A percentile compares a stretch with the other conserved stretches of the same genome.
phyloP scores from a whole-genome alignment of 2,797 vertebrate species.

The Melanotaenia parkinsoni region DNA sequence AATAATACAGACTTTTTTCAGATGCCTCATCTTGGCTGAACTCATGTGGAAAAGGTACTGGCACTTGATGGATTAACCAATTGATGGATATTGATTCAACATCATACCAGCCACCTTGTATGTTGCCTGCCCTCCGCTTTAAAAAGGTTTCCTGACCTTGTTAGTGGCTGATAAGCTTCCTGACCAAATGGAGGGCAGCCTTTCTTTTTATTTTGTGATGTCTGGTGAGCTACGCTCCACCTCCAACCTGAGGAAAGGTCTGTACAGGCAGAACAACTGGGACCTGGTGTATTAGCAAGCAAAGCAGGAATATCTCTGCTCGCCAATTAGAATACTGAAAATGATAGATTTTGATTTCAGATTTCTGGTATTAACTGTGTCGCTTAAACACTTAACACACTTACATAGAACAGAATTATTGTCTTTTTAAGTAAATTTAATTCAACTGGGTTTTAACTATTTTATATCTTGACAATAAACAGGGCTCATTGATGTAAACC shows the following conservation, averaged over 20 bases:
- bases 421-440: background rate
- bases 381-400: background rate
- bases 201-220: constrained; percentile 23
- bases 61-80: constrained; percentile 31
- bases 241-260: constrained; percentile 17
- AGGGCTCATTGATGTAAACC: background rate
- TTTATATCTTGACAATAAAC: background rate
- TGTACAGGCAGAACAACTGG: background rate
- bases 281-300: background rate
- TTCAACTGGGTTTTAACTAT: background rate
- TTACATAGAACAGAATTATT: background rate
- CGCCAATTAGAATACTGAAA: background rate
- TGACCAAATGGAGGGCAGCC: constrained; percentile 19
- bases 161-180: constrained; percentile 7
- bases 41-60: constrained; percentile 12
- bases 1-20: constrained; percentile 12
- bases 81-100: constrained; percentile 26
- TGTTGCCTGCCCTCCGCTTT: constrained; percentile 1
- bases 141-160: constrained; percentile 17
- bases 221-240: constrained; percentile 6
- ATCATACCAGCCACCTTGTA: constrained; percentile 11
- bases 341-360: background rate
- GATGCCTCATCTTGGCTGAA: background rate
- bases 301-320: background rate
- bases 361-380: background rate